A percentile compares a stretch with the other conserved stretches of the same genome.
Evolutionary conservation across 1,140 invertebrate species (phyloP).

Genomic region (Cydia splendana): DNA sequence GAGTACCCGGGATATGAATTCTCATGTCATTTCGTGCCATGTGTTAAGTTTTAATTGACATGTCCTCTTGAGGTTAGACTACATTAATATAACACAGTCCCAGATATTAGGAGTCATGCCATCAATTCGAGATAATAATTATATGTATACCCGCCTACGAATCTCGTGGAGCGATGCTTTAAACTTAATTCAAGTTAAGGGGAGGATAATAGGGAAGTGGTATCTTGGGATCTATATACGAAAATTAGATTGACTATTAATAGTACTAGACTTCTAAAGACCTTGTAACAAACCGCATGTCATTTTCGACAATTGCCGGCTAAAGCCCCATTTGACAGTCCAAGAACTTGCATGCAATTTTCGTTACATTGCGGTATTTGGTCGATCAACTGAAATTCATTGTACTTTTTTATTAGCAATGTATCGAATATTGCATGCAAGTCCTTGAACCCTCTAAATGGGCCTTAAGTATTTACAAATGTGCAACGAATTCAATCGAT

Average conservation of each 20-base stretch:
- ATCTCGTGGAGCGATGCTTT: neutral
- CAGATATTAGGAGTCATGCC: neutral
- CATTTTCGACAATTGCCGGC: no score
- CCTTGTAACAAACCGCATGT: no score
- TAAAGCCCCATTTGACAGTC: no score
- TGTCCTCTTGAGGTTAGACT: neutral
- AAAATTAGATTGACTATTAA: neutral
- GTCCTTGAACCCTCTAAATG: no score
- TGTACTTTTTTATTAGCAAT: no score
- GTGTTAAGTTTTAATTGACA: neutral
- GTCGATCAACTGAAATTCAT: no score
- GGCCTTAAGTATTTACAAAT: no score
- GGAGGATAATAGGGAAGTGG: neutral
- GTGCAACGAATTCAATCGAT: no score
- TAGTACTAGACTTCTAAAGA: no score
- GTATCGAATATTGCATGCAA: no score
- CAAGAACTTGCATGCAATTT: no score
- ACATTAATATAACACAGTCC: neutral
- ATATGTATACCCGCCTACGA: neutral
- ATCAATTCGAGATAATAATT: neutral
- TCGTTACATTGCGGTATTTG: no score
- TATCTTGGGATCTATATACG: neutral
- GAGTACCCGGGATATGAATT: neutral
- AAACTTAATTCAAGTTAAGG: neutral
- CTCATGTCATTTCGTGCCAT: neutral